Conservation (phyloP, 2,888 invertebrate species). For the Sipunculus nudus region DNA sequence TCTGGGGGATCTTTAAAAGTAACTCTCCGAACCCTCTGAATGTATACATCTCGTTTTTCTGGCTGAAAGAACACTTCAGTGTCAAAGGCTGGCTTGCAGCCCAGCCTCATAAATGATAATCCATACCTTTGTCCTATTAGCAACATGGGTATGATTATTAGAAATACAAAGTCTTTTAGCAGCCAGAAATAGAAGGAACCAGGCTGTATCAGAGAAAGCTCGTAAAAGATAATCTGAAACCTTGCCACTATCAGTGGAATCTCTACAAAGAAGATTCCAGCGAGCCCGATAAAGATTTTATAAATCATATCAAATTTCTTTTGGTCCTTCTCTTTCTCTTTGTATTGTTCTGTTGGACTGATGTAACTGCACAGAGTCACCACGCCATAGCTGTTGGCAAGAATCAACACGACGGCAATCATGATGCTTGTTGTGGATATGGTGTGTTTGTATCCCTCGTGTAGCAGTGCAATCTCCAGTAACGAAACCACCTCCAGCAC, state of each 20-base stretch:
- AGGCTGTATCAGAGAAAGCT: slow-evolving; percentile 7
- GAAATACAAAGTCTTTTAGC: slow-evolving; percentile 33
- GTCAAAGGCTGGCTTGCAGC: slow-evolving; percentile 28
- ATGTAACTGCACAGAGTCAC: slow-evolving; percentile 39
- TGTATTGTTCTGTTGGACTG: slow-evolving; percentile 20
- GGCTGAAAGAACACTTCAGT: slow-evolving; percentile 35
- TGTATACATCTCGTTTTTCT: slow-evolving; percentile 43
- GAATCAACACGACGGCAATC: slow-evolving; percentile 20
- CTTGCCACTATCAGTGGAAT: slow-evolving; percentile 39
- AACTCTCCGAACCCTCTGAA: no score
- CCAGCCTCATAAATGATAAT: slow-evolving; percentile 1
- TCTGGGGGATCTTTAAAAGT: no score
- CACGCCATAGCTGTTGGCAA: slow-evolving; percentile 27
- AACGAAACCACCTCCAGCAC: slow-evolving; percentile 33
- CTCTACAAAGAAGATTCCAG: slow-evolving; percentile 37
- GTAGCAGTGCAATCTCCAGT: slow-evolving; percentile 29
- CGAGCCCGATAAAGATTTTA: slow-evolving; percentile 24
- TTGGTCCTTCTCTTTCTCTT: background rate
- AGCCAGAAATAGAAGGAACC: slow-evolving; percentile 40
- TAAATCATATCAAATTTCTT: slow-evolving; percentile 30
- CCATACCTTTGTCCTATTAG: slow-evolving; percentile 16
- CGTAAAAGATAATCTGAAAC: slow-evolving; percentile 28
- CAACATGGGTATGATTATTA: slow-evolving; percentile 23
- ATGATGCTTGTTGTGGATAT: slow-evolving; percentile 28
- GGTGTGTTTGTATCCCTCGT: slow-evolving; percentile 19